Evolutionary conservation across 1,140 invertebrate genomes (phyloP).

Genomic region (Brachystomella parvula): DNA sequence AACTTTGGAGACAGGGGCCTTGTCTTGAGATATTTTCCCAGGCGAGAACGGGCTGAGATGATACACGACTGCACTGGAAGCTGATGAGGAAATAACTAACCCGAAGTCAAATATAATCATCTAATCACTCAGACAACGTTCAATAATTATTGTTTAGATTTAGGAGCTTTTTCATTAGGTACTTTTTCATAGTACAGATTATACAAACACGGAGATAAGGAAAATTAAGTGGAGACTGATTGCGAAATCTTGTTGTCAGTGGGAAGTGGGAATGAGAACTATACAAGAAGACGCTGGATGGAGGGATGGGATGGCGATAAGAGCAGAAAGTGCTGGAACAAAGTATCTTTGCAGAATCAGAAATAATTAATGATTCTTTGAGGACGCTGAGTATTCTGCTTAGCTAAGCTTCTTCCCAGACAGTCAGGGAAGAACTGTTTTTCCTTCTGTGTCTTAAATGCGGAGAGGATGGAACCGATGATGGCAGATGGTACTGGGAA

Average conservation of each 20-base stretch:
- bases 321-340: too few relatives aligned
- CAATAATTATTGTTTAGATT: neutral
- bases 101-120: neutral
- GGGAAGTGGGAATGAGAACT: too few relatives aligned
- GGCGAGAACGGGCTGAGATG: neutral
- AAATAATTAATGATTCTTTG: neutral
- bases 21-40: neutral
- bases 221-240: too few relatives aligned
- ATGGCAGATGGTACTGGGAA: neutral
- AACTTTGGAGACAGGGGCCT: too few relatives aligned
- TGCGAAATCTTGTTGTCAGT: too few relatives aligned
- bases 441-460: neutral
- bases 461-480: neutral
- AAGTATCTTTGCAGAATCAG: too few relatives aligned
- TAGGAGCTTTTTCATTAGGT: too few relatives aligned
- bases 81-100: neutral
- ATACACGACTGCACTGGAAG: neutral
- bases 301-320: too few relatives aligned
- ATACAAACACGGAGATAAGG: too few relatives aligned
- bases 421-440: neutral
- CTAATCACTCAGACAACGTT: neutral
- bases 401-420: too few relatives aligned
- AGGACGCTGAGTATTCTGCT: neutral
- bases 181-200: too few relatives aligned
- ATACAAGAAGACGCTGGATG: too few relatives aligned